phyloP scores from a whole-genome alignment of 1,140 invertebrate genomes.

The Halesus radiatus region DNA sequence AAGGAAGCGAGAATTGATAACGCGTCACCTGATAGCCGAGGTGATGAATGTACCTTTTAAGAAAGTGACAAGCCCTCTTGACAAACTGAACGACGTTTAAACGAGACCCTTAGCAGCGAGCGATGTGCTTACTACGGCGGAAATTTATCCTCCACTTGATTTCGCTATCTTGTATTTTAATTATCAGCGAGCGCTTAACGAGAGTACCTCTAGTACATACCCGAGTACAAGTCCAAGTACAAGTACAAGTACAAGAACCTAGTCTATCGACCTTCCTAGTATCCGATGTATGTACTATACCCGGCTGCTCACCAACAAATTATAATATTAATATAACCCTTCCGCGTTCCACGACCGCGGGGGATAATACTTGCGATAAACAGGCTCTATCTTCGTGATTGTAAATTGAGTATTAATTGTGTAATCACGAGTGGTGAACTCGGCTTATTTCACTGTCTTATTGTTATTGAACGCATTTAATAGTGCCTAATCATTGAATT shows the following conservation, averaged over 20 bases:
- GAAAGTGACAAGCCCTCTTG: not conserved
- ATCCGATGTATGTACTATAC: not conserved
- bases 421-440: too few species aligned
- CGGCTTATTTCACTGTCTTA: too few species aligned
- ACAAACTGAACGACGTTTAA: constrained; percentile 3
- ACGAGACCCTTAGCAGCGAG: constrained; percentile 13
- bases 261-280: too few species aligned
- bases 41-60: constrained; percentile 12
- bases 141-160: constrained; percentile 27
- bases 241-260: too few species aligned
- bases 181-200: constrained; percentile 8
- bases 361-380: not conserved
- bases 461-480: too few species aligned
- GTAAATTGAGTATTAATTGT: too few species aligned
- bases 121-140: constrained; percentile 9
- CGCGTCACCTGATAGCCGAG: not conserved
- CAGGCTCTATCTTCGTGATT: too few species aligned
- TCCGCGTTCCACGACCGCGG: not conserved
- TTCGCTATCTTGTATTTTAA: constrained; percentile 33
- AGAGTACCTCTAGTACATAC: too few species aligned
- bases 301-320: constrained; percentile 3
- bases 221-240: too few species aligned
- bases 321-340: constrained; percentile 3
- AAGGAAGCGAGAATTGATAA: constrained; percentile 10
- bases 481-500: too few species aligned